phyloP scores from a whole-genome alignment of 2,797 vertebrate species.

The Streptopelia turtur region DNA sequence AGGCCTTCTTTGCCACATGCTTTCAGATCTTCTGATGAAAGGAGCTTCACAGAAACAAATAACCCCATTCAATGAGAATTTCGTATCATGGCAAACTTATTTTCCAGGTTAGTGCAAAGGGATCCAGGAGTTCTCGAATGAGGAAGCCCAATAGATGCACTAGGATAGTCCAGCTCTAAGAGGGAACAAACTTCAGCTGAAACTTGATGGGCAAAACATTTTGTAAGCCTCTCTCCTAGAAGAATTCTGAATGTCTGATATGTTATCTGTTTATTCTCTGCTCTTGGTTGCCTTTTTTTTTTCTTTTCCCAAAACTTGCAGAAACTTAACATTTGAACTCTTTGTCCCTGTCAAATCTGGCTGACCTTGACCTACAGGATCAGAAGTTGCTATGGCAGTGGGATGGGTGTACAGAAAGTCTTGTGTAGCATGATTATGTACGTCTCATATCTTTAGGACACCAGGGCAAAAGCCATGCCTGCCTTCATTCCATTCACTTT shows the following conservation, averaged over 20 bases:
- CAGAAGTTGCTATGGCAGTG: not conserved
- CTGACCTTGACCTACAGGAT: not conserved
- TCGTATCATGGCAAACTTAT: not conserved
- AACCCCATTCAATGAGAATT: not conserved
- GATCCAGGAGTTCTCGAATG: not conserved
- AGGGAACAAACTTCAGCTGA: not conserved
- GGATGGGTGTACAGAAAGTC: not conserved
- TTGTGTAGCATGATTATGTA: not conserved
- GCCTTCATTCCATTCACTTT: not conserved
- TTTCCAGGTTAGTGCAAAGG: not conserved
- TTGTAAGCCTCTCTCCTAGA: not conserved
- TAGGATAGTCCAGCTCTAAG: not conserved
- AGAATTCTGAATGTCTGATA: not conserved
- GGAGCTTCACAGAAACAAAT: not conserved
- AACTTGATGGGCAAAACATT: not conserved
- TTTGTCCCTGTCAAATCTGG: not conserved
- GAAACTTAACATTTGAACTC: slow-evolving; percentile 3
- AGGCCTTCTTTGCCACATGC: not conserved
- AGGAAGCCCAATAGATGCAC: not conserved
- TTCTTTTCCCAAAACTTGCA: not conserved
- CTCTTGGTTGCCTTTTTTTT: not conserved
- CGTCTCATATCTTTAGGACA: not conserved
- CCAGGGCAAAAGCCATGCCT: not conserved
- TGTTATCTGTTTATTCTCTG: not conserved
- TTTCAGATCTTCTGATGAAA: slow-evolving; percentile 48